phyloP scores from a whole-genome alignment of 2,113 vertebrate species.

The Cyprinodon variegatus region DNA sequence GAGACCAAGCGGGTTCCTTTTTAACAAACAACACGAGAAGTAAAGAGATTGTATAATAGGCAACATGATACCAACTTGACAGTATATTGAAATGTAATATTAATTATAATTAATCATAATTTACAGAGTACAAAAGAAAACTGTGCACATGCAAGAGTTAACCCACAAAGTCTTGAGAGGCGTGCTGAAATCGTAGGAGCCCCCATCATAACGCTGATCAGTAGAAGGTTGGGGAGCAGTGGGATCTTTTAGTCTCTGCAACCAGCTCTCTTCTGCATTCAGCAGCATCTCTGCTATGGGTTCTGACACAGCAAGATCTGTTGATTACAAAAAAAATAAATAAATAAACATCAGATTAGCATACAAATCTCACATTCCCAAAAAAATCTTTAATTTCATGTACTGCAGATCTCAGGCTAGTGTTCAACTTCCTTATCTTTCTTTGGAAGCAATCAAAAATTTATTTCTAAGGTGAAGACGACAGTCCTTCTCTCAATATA shows the following conservation, averaged over 20 bases:
- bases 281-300: conserved; percentile 87
- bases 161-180: conserved; percentile 88
- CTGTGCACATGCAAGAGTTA: neutral
- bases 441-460: neutral
- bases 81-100: neutral
- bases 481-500: neutral
- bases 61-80: neutral
- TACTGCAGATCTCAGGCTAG: neutral
- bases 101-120: neutral
- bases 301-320: conserved; percentile 88
- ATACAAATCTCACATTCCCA: neutral
- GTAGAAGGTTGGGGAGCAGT: conserved; percentile 67
- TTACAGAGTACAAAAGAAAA: neutral
- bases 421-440: neutral
- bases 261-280: conserved; percentile 87
- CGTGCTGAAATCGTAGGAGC: conserved; percentile 77
- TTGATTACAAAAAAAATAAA: neutral
- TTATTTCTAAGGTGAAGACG: neutral
- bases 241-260: conserved; percentile 80
- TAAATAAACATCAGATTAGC: neutral
- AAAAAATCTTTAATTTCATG: neutral
- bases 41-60: neutral
- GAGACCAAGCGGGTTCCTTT: conserved; percentile 84
- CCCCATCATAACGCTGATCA: conserved; percentile 85
- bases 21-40: conserved; percentile 15